Evolutionary conservation across 1,140 invertebrate species (phyloP).

Genomic region (Micrasema longulum): DNA sequence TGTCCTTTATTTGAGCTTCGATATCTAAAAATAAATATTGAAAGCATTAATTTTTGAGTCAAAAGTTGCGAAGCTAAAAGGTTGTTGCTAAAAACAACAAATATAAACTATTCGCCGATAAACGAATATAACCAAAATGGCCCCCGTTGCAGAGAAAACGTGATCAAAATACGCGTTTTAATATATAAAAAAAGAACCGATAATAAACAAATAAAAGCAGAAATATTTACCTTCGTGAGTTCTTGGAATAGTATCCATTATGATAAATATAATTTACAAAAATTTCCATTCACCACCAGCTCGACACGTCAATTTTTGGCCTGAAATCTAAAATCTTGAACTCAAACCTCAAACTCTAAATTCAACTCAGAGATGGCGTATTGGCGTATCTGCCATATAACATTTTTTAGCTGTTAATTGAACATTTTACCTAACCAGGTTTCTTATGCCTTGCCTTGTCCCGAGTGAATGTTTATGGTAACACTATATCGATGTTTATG

Average conservation of each 20-base stretch:
- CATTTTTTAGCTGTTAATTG: too few relatives aligned
- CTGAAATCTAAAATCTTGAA: too few relatives aligned
- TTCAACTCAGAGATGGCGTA: too few relatives aligned
- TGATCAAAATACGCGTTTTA: conserved; percentile 25
- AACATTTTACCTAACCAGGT: too few relatives aligned
- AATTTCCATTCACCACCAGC: conserved; percentile 25
- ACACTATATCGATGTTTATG: neutral
- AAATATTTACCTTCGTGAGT: conserved; percentile 81
- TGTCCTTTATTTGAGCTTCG: conserved; percentile 91
- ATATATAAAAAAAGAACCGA: conserved; percentile 6
- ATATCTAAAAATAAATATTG: conserved; percentile 76
- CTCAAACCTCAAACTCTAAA: neutral
- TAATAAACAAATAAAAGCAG: too few relatives aligned
- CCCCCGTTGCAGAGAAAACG: conserved; percentile 32
- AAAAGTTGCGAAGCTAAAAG: too few relatives aligned
- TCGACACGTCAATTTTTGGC: conserved; percentile 16
- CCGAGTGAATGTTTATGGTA: conserved; percentile 7
- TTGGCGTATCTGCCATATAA: too few relatives aligned
- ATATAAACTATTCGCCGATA: conserved; percentile 23
- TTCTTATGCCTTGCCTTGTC: too few relatives aligned
- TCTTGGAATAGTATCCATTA: conserved; percentile 81
- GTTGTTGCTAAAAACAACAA: too few relatives aligned
- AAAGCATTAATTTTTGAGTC: too few relatives aligned
- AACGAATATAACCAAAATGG: conserved; percentile 36
- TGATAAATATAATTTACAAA: conserved; percentile 41